Evolutionary conservation across 1,140 invertebrate genomes (phyloP).

Genomic region (Monochamus saltuarius): DNA sequence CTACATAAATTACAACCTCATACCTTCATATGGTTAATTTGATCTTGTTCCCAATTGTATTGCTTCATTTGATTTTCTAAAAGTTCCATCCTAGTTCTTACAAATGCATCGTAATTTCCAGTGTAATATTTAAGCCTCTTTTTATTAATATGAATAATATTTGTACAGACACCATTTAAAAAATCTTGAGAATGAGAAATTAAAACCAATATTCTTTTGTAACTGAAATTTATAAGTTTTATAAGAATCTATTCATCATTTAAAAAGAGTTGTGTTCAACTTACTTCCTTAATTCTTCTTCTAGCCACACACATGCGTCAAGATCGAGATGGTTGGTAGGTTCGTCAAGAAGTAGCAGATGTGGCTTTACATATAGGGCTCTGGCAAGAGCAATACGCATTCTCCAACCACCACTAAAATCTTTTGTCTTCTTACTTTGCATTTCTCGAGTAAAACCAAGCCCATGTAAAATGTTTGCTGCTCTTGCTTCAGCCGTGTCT

Average conservation of each 20-base stretch:
- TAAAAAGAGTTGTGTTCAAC: slow-evolving; percentile 11
- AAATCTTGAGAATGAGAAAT: slow-evolving; percentile 99
- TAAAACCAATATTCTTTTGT: slow-evolving; percentile 96
- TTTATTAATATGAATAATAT: slow-evolving; percentile 95
- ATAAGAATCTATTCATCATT: not conserved
- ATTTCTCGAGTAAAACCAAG: slow-evolving; percentile 94
- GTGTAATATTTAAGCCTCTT: slow-evolving; percentile 93
- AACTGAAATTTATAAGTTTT: slow-evolving; percentile 56
- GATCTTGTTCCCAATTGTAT: slow-evolving; percentile 99
- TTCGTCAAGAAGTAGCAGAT: slow-evolving; percentile 92
- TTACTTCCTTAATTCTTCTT: slow-evolving; percentile 92
- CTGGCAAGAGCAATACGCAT: slow-evolving; percentile 99
- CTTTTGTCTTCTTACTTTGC: slow-evolving; percentile 85
- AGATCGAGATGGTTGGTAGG: slow-evolving; percentile 98
- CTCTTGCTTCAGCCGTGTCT: slow-evolving; percentile 91
- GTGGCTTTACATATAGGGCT: slow-evolving; percentile 88
- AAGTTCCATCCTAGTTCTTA: slow-evolving; percentile 88
- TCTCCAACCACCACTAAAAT: slow-evolving; percentile 98
- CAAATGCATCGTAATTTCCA: slow-evolving; percentile 94
- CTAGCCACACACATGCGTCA: slow-evolving; percentile 99
- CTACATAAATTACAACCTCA: slow-evolving; percentile 19
- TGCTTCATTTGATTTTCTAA: slow-evolving; percentile 99
- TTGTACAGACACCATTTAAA: slow-evolving; percentile 98
- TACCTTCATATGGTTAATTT: slow-evolving; percentile 98
- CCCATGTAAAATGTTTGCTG: slow-evolving; percentile 93